These are phyloP conservation scores for Otocyon megalotis DNA, from an alignment of 2,113 vertebrate species.

Conservation along the genomic window DNA sequence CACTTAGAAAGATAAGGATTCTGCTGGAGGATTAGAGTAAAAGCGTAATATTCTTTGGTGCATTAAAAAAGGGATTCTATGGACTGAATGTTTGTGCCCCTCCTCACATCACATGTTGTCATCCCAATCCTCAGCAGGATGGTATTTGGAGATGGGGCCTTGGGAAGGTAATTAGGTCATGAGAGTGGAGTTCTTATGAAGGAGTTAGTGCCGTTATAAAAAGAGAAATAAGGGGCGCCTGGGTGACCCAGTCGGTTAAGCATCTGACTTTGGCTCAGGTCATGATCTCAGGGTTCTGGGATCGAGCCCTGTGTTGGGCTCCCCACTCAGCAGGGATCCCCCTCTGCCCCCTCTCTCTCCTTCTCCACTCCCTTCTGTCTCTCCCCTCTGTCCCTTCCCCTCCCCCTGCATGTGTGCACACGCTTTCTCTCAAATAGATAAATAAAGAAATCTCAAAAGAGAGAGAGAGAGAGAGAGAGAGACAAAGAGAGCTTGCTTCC, in stretches of 20 bases:
- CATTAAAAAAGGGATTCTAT: not conserved
- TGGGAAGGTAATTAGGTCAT: not conserved
- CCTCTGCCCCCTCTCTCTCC: not conserved
- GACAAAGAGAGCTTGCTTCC: not conserved
- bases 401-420: not conserved
- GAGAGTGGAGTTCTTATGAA: not conserved
- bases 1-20: not conserved
- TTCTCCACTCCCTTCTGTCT: too few relatives aligned
- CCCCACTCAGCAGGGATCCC: not conserved
- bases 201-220: not conserved
- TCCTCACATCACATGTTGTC: not conserved
- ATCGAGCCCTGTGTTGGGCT: not conserved
- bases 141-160: not conserved
- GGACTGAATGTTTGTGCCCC: not conserved
- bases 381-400: not conserved
- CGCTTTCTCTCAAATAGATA: not conserved
- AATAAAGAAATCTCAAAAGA: not conserved
- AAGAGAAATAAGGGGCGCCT: not conserved
- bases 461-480: not conserved
- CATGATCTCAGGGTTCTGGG: not conserved
- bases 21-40: not conserved
- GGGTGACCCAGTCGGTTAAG: not conserved
- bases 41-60: not conserved
- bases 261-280: not conserved
- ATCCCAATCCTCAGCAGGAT: not conserved